A percentile compares a stretch with the other conserved stretches of the same genome.
Evolutionary conservation across 2,888 invertebrate genomes (phyloP).

Genomic region (Hylaea fasciaria): DNA sequence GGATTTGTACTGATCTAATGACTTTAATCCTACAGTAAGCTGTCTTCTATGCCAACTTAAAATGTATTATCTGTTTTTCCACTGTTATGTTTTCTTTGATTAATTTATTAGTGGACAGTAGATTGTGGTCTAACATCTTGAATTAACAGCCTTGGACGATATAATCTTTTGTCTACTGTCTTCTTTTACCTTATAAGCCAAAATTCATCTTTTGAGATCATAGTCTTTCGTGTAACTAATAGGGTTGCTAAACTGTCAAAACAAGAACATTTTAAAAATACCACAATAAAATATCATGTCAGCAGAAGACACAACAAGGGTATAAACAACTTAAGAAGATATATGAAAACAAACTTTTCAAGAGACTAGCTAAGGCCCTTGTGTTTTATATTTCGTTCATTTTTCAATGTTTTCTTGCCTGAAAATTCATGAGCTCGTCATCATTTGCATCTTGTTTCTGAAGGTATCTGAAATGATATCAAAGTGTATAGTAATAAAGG

Average conservation of each 20-base stretch:
- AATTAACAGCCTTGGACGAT: not conserved
- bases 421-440: slow-evolving; percentile 19
- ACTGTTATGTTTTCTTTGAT: slow-evolving; percentile 5
- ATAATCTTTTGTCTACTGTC: not conserved
- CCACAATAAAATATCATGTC: too few relatives aligned
- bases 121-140: slow-evolving; percentile 2
- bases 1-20: too few relatives aligned
- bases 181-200: slow-evolving; percentile 1
- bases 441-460: slow-evolving; percentile 26
- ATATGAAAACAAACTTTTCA: not conserved
- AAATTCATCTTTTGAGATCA: not conserved
- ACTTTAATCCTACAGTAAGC: too few relatives aligned
- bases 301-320: too few relatives aligned
- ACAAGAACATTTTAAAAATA: too few relatives aligned
- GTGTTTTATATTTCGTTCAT: slow-evolving; percentile 20
- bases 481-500: slow-evolving; percentile 11
- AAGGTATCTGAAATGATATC: slow-evolving; percentile 28
- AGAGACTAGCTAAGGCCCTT: slow-evolving; percentile 1
- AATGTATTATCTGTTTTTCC: too few relatives aligned
- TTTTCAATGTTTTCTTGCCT: slow-evolving; percentile 24
- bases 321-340: not conserved
- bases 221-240: not conserved
- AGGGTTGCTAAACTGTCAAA: not conserved
- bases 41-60: too few relatives aligned
- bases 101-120: slow-evolving; percentile 9